These are phyloP conservation scores for Ornithoptera alexandrae DNA, from an alignment of 2,888 invertebrate genomes.

Conservation along the genomic window DNA sequence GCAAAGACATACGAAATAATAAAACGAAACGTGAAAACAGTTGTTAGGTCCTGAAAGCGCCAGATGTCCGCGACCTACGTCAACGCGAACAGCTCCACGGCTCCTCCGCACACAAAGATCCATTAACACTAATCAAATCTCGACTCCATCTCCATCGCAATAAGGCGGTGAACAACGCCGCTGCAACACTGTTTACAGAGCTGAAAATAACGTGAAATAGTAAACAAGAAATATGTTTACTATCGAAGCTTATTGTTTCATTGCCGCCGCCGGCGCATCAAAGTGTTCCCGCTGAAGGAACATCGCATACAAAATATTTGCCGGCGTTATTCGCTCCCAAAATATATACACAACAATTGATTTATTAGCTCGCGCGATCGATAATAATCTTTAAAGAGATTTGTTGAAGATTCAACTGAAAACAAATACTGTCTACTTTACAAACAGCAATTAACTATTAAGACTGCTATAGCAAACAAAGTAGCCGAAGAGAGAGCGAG, in stretches of 20 bases:
- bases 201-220: conserved; percentile 49
- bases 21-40: conserved; percentile 27
- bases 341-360: conserved; percentile 24
- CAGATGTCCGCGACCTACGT: conserved; percentile 69
- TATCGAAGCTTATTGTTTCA: conserved; percentile 39
- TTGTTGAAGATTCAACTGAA: conserved; percentile 12
- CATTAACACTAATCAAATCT: conserved; percentile 38
- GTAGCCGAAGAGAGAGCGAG: too few relatives aligned
- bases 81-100: conserved; percentile 44
- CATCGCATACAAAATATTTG: conserved; percentile 28
- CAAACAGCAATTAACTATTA: too few relatives aligned
- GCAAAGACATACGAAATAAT: conserved; percentile 24
- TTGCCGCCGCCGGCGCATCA: conserved; percentile 26
- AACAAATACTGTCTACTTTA: too few relatives aligned
- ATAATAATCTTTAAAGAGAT: conserved; percentile 23
- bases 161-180: conserved; percentile 14
- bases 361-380: conserved; percentile 18
- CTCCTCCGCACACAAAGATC: conserved; percentile 26
- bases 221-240: conserved; percentile 57
- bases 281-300: conserved; percentile 24
- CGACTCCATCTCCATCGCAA: conserved; percentile 13
- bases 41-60: conserved; percentile 35
- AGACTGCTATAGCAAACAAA: too few relatives aligned
- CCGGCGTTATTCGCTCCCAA: conserved; percentile 24
- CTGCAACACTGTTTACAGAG: conserved; percentile 33